Conservation (phyloP, 37 sponge, comb jelly and placozoan species). For the Trichoplax adhaerens region DNA sequence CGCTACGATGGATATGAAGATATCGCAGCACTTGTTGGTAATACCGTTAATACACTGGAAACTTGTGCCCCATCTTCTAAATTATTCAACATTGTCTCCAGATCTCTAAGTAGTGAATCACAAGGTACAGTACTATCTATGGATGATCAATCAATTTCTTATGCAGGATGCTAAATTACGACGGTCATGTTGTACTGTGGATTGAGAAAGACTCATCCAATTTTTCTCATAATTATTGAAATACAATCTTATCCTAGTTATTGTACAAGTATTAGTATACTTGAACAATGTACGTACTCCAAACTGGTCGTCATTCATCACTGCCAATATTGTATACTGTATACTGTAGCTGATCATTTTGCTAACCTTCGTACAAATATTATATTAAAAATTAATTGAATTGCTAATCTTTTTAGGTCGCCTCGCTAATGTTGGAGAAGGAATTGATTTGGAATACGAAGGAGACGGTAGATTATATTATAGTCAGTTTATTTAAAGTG, state of each 20-base stretch:
- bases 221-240: too few species aligned
- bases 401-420: neutral
- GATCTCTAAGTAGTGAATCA: conserved; percentile 44
- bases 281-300: too few species aligned
- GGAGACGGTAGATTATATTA: conserved; percentile 3
- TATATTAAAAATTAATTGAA: conserved; percentile 23
- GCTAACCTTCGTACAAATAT: too few species aligned
- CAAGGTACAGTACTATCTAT: conserved; percentile 25
- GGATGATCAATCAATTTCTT: too few species aligned
- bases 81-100: conserved; percentile 54
- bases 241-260: too few species aligned
- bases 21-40: conserved; percentile 39
- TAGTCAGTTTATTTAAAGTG: too few species aligned
- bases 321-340: too few species aligned
- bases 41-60: conserved; percentile 31
- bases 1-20: conserved; percentile 71
- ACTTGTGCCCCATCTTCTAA: conserved; percentile 52
- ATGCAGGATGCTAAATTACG: conserved; percentile 9
- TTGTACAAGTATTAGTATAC: too few species aligned
- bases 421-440: neutral
- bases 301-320: too few species aligned
- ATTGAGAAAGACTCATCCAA: neutral
- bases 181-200: conserved; percentile 1
- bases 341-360: too few species aligned
- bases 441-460: conserved; percentile 21